Evolutionary conservation across 2,888 invertebrate genomes (phyloP), one percentile per base, ranked within the genome.

Genomic region (Nowickia ferox): DNA sequence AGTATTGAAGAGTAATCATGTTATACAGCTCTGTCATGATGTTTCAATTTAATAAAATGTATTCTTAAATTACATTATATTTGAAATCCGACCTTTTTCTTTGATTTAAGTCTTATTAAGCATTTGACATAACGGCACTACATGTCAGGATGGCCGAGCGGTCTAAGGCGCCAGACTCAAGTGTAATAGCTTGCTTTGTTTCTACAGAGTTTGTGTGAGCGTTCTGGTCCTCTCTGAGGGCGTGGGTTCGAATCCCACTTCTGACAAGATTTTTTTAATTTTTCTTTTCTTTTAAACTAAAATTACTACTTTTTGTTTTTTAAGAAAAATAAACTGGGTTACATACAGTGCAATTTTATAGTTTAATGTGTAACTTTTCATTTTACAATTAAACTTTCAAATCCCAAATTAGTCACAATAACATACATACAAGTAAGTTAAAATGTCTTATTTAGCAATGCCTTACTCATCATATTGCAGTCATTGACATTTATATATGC

Each of bases 161-260:
- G 89, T 89, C 89, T 89, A 89, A 89, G 89, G 89, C 89, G 89
- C 89, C 89, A 89, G 89, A 89, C 89, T 89, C 89, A 88, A 89
- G 89, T 89, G 89, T 88, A 71, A 87, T 38, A 89, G 88, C 88
- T 89, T 89, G 79, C 84, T 88, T 51, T 78, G 78, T 63, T 74
- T 10, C 1, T 71, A 75, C 79, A 74, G 46, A 84, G 77, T 71
- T 30, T 8, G 11, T n/a, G 0, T 44, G 88, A 87, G 88, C 85
- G 74, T 88, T 89, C 88, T 88, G 88, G 88, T 30, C 30, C 30
- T 30, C 30, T 30, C 30, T 30, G 30, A 30, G 30, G 30, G 30
- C 30, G 30, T 30, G 30, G 30, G 30, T 30, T 30, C 30, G 30
- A 30, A 30, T 30, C 30, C 30, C 30, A 30, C 30, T 30, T 30